Percentiles rank a stretch among this genome's conserved stretches.
phyloP scores from a whole-genome alignment of 1,140 invertebrate species.

The Drosophila pectinifera region DNA sequence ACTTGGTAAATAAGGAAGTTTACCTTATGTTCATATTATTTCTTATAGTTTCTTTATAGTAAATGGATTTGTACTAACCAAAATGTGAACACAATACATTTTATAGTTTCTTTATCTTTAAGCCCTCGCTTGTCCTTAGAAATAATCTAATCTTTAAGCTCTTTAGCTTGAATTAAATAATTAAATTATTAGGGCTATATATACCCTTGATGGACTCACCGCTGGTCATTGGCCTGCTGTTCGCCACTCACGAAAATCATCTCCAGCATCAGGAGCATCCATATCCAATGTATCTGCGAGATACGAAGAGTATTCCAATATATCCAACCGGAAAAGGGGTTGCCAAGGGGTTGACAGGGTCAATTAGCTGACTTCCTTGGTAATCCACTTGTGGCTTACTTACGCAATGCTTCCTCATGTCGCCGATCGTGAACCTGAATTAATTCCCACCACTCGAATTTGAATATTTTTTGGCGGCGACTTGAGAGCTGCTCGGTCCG shows the following conservation, averaged over 20 bases:
- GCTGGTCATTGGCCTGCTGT: conserved; percentile 65
- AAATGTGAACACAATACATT: no score
- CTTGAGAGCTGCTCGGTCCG: conserved; percentile 35
- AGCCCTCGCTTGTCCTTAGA: not conserved
- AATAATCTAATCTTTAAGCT: no score
- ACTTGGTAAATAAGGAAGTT: not conserved
- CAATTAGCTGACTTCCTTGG: conserved; percentile 40
- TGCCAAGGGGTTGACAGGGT: conserved; percentile 26
- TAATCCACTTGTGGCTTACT: conserved; percentile 57
- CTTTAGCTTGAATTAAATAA: not conserved
- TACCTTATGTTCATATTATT: not conserved
- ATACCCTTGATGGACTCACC: conserved; percentile 27
- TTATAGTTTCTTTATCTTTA: no score
- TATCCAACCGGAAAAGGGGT: conserved; percentile 20
- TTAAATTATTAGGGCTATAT: no score
- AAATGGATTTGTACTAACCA: not conserved
- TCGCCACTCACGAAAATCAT: conserved; percentile 35
- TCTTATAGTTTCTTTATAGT: no score
- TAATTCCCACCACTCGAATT: conserved; percentile 39
- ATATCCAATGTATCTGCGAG: conserved; percentile 54
- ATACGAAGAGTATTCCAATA: conserved; percentile 24
- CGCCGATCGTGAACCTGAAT: conserved; percentile 3
- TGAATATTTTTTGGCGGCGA: conserved; percentile 33
- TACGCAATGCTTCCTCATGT: conserved; percentile 79
- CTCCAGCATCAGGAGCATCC: conserved; percentile 54